A percentile compares a stretch with the other conserved stretches of the same genome.
These are phyloP conservation scores for Tyrophagus putrescentiae DNA, from an alignment of 1,140 invertebrate species.

Conservation along the genomic window DNA sequence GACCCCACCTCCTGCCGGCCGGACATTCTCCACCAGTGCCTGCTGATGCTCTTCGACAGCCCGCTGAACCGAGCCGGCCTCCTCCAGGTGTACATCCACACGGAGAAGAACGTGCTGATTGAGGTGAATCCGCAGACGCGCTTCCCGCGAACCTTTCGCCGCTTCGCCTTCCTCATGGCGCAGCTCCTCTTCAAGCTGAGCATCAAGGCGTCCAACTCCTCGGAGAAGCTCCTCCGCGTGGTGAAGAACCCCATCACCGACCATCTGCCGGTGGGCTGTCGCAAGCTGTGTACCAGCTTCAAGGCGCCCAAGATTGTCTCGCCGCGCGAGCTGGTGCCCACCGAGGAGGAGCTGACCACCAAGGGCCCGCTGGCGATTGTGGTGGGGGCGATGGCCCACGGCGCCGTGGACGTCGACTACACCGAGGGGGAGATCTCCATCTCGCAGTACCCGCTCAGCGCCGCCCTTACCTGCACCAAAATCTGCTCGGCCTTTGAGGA, in stretches of 20 bases:
- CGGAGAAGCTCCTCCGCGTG: conserved; percentile 71
- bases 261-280: conserved; percentile 87
- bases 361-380: conserved; percentile 61
- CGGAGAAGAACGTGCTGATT: conserved; percentile 90
- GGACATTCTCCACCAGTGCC: conserved; percentile 79
- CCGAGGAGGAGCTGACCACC: conserved; percentile 48
- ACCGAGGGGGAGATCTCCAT: conserved; percentile 77
- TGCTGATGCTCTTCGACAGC: conserved; percentile 86
- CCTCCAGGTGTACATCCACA: conserved; percentile 76
- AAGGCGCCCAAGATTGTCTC: conserved; percentile 59
- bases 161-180: conserved; percentile 96
- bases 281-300: conserved; percentile 79
- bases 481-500: conserved; percentile 94
- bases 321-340: conserved; percentile 61
- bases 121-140: conserved; percentile 96
- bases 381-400: conserved; percentile 93
- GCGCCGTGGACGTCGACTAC: conserved; percentile 76
- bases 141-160: conserved; percentile 92
- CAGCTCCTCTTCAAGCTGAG: conserved; percentile 88
- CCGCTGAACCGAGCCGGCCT: conserved; percentile 56
- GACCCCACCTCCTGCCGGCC: conserved; percentile 71
- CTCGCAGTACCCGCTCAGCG: conserved; percentile 89
- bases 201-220: conserved; percentile 71
- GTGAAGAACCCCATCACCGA: conserved; percentile 92
- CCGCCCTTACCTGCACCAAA: conserved; percentile 87